phyloP scores from a whole-genome alignment of 2,888 invertebrate species.

The Amiota mariae region DNA sequence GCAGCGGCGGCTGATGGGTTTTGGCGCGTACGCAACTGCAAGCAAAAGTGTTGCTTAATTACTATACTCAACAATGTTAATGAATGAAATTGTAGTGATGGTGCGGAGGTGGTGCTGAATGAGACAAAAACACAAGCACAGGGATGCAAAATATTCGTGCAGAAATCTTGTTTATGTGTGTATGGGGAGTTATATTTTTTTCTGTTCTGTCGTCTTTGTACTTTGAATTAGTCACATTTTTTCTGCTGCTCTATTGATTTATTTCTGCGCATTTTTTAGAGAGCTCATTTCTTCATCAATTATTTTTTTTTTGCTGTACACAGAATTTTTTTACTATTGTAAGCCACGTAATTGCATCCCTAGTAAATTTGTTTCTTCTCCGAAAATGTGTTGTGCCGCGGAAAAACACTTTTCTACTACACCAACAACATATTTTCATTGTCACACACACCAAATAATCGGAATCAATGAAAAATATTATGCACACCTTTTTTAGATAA shows the following conservation, averaged over 20 bases:
- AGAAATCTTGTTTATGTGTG: no score
- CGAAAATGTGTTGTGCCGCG: constrained; percentile 22
- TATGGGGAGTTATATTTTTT: no score
- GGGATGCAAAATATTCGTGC: constrained; percentile 21
- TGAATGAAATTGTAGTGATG: neutral
- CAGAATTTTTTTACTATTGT: no score
- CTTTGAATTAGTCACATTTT: neutral
- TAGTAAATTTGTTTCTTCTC: constrained; percentile 23
- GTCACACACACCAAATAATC: neutral
- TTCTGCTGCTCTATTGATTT: constrained; percentile 5
- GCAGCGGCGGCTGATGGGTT: constrained; percentile 23
- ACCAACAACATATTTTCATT: neutral
- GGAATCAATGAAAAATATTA: constrained; percentile 4
- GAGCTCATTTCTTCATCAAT: no score
- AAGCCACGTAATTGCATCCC: constrained; percentile 13
- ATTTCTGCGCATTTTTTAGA: neutral
- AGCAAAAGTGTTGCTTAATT: constrained; percentile 20
- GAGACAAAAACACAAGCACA: constrained; percentile 3
- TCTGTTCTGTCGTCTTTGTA: neutral
- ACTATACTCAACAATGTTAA: neutral
- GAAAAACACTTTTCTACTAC: constrained; percentile 7
- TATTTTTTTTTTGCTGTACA: no score
- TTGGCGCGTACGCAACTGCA: constrained; percentile 34
- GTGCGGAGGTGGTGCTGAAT: neutral
- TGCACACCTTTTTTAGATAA: constrained; percentile 13